Conservation (phyloP, 1,140 invertebrate species). For the honey bee (Apis mellifera) region Amel_HAv3.1 CM009945.2:5595001-5595500, state of each 20-base stretch:
- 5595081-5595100: slow-evolving; percentile 26
- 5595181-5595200: slow-evolving; percentile 70
- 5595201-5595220: slow-evolving; percentile 33
- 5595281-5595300: slow-evolving; percentile 44
- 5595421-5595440: neutral
- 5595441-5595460: neutral
- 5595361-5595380: slow-evolving; percentile 8
- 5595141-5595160: neutral
- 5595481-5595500: slow-evolving; percentile 18
- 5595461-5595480: slow-evolving; percentile 20
- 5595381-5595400: neutral
- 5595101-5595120: slow-evolving; percentile 28
- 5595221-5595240: slow-evolving; percentile 18
- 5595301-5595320: neutral
- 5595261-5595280: slow-evolving; percentile 8
- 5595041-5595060: neutral
- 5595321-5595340: slow-evolving; percentile 43
- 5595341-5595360: neutral
- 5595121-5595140: slow-evolving; percentile 4
- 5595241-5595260: neutral
- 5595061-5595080: neutral
- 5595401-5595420: neutral
- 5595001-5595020: neutral
- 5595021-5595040: neutral
- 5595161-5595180: slow-evolving; percentile 52